Evolutionary conservation across 2,797 vertebrate species (phyloP).

Genomic region (Pagetopsis macropterus): DNA sequence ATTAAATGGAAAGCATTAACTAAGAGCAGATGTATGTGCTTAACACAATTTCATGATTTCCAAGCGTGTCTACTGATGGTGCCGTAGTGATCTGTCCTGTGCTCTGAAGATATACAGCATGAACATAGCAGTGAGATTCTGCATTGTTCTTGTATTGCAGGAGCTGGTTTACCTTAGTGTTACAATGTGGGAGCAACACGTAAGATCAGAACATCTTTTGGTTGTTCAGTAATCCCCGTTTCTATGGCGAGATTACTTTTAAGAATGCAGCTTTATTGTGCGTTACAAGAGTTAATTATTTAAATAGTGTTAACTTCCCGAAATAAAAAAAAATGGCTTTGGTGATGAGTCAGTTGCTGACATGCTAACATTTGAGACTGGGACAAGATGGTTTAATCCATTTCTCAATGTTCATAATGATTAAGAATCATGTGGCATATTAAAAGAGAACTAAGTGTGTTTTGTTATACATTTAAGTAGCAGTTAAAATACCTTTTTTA

Average conservation of each 20-base stretch:
- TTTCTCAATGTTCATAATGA: not conserved
- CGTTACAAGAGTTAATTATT: not conserved
- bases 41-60: slow-evolving; percentile 26
- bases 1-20: slow-evolving; percentile 7
- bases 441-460: not conserved
- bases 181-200: not conserved
- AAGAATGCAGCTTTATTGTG: not conserved
- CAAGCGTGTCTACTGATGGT: not conserved
- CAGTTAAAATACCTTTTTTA: not conserved
- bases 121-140: not conserved
- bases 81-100: not conserved
- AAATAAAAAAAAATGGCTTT: not conserved
- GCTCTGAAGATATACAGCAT: no score
- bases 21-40: slow-evolving; percentile 22
- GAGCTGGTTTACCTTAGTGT: no score
- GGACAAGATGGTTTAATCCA: not conserved
- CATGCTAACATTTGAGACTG: not conserved
- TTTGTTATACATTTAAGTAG: not conserved
- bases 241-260: not conserved
- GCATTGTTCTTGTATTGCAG: not conserved
- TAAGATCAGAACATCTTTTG: rapidly evolving
- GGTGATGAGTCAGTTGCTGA: not conserved
- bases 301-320: not conserved
- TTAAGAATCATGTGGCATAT: not conserved
- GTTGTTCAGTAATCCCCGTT: not conserved